Base-by-base conservation (phyloP, 2,113 vertebrate genomes). In the Amphiprion ocellaris region DNA sequence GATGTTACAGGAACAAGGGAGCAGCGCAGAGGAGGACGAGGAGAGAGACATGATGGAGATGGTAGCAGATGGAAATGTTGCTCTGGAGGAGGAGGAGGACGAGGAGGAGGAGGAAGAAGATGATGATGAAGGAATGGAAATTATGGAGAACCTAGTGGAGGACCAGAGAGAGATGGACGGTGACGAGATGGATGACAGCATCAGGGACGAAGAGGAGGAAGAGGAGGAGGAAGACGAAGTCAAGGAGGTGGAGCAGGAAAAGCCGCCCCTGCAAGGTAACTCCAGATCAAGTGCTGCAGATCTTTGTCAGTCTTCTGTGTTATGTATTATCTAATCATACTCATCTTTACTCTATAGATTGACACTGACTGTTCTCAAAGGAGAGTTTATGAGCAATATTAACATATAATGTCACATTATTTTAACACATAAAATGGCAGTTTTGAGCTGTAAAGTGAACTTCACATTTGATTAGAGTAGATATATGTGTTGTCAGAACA, bases 1-100 rank as follows among this genome's bases (percentile, higher is more conserved):
- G 80, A 95, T 96, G 92, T 94, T 97, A 90, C 97, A 98, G 87
- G 97, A 95, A 26, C 97, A 96, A 85, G 94, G 90, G 67, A 97
- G 96, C 93, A 96, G 96, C 75, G 95, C 96, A 2, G 97, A 98
- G 11, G 96, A 98, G 62, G 90, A 93, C n/a, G 91, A 91, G 2
- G 86, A 89, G 5, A 55, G 66, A 33, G 83, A 75, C 1, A 61
- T 77, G 2, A 77, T 83, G 64, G 82, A 82, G 70, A 77, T 91
- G 74, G 77, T 60, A 0, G 54, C 2, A 1, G 86, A 82, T 17
- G 76, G 70, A 60, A 56, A 77, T 24, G 41, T 44, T 5, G 11
- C 69, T 26, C 74, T 82, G 23, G 83, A 87, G 6, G 87, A 87
- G 19, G 82, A 81, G n/a, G 86, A 85, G 1, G 84, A 87, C 0